phyloP scores from a whole-genome alignment of 2,888 invertebrate genomes.

The Ophioninae sp. region DNA sequence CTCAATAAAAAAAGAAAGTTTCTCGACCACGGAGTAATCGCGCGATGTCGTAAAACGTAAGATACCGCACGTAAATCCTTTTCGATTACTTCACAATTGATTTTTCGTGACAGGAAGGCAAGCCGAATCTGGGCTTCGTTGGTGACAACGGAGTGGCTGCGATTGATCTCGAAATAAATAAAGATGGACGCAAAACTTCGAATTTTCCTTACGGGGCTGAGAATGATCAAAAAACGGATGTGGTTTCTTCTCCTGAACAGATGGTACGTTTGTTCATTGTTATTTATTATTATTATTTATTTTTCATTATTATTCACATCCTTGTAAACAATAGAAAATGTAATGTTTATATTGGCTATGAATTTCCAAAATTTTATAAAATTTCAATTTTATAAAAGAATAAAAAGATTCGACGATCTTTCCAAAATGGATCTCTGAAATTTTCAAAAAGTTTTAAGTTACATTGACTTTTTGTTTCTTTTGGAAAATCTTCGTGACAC shows the following conservation, averaged over 20 bases:
- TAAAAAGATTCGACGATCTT: too few relatives aligned
- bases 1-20: neutral
- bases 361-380: too few relatives aligned
- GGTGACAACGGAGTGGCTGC: slow-evolving; percentile 71
- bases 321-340: too few relatives aligned
- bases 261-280: slow-evolving; percentile 34
- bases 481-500: too few relatives aligned
- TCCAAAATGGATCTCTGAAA: too few relatives aligned
- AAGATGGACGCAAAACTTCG: slow-evolving; percentile 48
- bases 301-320: too few relatives aligned
- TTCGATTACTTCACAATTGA: neutral
- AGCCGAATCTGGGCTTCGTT: slow-evolving; percentile 74
- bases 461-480: too few relatives aligned
- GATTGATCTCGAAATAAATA: slow-evolving; percentile 66
- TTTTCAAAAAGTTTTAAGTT: too few relatives aligned
- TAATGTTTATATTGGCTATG: too few relatives aligned
- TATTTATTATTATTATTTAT: too few relatives aligned
- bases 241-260: slow-evolving; percentile 22
- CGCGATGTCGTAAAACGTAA: neutral
- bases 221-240: slow-evolving; percentile 25
- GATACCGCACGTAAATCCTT: neutral
- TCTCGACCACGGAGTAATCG: neutral
- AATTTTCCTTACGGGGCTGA: slow-evolving; percentile 56
- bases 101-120: slow-evolving; percentile 70
- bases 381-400: too few relatives aligned